Percentiles rank a stretch among this genome's conserved stretches.
Conservation (phyloP, 2,113 vertebrate species). For the Trematocara variabile region DNA sequence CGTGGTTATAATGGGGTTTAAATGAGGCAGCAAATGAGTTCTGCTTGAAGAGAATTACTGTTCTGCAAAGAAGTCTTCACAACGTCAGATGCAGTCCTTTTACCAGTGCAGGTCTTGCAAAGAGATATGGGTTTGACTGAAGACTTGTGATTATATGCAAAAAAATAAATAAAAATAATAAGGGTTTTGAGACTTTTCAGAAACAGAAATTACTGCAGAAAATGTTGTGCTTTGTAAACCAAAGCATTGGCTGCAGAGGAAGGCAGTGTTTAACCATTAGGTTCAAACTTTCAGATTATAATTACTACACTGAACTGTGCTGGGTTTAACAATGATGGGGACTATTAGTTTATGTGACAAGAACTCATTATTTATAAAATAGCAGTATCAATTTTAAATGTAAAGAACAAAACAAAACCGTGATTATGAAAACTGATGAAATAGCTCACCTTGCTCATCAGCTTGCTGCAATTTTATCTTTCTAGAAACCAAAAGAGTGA, state of each 20-base stretch:
- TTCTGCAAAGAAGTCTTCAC: slow-evolving; percentile 29
- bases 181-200: rapidly evolving
- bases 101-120: background rate
- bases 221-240: background rate
- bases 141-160: background rate
- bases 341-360: background rate
- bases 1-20: slow-evolving; percentile 58
- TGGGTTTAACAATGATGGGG: background rate
- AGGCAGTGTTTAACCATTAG: background rate
- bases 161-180: background rate
- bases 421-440: background rate
- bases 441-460: background rate
- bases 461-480: background rate
- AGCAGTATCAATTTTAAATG: background rate
- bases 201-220: background rate
- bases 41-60: slow-evolving; percentile 32
- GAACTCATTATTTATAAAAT: background rate
- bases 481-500: background rate
- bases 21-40: slow-evolving; percentile 71
- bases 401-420: background rate
- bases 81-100: slow-evolving; percentile 12
- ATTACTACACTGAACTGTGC: background rate
- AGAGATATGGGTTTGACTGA: background rate
- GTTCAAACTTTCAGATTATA: background rate
- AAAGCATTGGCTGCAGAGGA: background rate